These are phyloP conservation scores for Tachystola acroxantha DNA, from an alignment of 2,888 invertebrate species.

Conservation along the genomic window DNA sequence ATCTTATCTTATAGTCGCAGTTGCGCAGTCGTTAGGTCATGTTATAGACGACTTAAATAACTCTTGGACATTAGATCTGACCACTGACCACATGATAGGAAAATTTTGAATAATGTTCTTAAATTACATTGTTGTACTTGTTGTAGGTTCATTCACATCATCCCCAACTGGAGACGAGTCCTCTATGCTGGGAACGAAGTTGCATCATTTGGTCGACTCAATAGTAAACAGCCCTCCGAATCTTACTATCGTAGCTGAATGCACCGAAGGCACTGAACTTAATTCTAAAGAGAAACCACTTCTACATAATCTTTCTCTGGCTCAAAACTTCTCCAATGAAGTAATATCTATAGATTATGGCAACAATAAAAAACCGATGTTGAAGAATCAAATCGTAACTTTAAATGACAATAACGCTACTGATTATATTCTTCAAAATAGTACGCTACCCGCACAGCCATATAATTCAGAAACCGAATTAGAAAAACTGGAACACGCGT, in stretches of 20 bases:
- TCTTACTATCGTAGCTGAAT: slow-evolving; percentile 30
- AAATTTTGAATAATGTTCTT: too few species aligned
- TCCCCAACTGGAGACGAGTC: slow-evolving; percentile 34
- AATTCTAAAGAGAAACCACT: slow-evolving; percentile 17
- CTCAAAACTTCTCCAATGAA: slow-evolving; percentile 19
- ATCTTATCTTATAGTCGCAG: too few species aligned
- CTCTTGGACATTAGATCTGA: too few species aligned
- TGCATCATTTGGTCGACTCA: slow-evolving; percentile 40
- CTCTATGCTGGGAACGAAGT: slow-evolving; percentile 34
- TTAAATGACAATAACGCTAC: slow-evolving; percentile 33
- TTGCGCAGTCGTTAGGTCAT: too few species aligned
- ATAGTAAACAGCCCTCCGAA: slow-evolving; percentile 27
- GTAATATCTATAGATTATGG: slow-evolving; percentile 6
- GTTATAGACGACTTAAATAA: too few species aligned
- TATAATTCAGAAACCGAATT: slow-evolving; percentile 31
- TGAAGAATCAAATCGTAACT: not conserved
- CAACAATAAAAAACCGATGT: not conserved
- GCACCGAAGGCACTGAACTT: slow-evolving; percentile 24
- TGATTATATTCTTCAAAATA: slow-evolving; percentile 21
- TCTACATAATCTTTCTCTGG: slow-evolving; percentile 12
- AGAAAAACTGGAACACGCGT: slow-evolving; percentile 37
- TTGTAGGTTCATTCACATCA: slow-evolving; percentile 37
- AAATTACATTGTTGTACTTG: too few species aligned
- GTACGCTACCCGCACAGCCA: slow-evolving; percentile 14
- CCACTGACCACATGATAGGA: too few species aligned